phyloP scores from a whole-genome alignment of 1,140 invertebrate genomes.

The Tetramorium parvispinum region DNA sequence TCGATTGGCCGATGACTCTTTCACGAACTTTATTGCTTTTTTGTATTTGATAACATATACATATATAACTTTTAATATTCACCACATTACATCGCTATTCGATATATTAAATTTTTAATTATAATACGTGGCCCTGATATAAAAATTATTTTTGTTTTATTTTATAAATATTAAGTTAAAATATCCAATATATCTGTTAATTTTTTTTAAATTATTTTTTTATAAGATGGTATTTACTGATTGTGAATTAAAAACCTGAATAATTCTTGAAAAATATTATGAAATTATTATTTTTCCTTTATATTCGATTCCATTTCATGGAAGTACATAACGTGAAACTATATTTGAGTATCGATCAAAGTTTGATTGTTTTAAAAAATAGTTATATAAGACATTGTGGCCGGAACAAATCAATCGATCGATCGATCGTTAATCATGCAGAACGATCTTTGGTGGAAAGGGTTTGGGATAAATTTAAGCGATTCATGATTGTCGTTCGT shows the following conservation, averaged over 20 bases:
- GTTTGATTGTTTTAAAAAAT: background rate
- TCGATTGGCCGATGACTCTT: background rate
- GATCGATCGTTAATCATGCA: slow-evolving; percentile 2
- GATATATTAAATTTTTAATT: background rate
- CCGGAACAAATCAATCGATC: slow-evolving; percentile 14
- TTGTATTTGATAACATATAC: background rate
- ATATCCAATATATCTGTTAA: background rate
- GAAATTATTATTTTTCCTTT: background rate
- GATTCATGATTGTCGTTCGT: slow-evolving; percentile 53
- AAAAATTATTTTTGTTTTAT: background rate
- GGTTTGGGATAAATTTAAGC: slow-evolving; percentile 37
- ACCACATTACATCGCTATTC: background rate
- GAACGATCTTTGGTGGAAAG: slow-evolving; percentile 5
- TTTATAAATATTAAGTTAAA: background rate
- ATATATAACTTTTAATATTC: background rate
- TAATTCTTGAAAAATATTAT: background rate
- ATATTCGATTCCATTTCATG: no score
- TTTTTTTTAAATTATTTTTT: background rate
- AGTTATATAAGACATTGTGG: background rate
- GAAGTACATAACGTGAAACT: background rate
- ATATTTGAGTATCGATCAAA: background rate
- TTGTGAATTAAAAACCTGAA: background rate
- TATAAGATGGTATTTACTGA: background rate
- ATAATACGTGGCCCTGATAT: background rate
- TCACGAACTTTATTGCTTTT: background rate